phyloP scores from a whole-genome alignment of 2,888 invertebrate genomes.

The Syrista parreyssii region DNA sequence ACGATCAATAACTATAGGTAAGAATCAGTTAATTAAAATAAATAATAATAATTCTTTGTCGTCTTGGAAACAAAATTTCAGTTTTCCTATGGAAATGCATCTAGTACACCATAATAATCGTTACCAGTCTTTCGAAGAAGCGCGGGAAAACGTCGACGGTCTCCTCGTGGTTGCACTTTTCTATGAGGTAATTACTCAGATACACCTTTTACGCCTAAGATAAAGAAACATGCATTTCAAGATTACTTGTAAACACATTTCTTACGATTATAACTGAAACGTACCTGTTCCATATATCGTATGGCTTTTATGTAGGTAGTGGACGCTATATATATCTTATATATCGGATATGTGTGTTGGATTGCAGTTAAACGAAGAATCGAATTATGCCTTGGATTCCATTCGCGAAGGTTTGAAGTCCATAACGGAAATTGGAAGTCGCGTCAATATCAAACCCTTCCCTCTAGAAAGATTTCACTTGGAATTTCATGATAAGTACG shows the following conservation, averaged over 20 bases:
- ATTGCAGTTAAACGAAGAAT: constrained; percentile 10
- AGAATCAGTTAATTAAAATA: not conserved
- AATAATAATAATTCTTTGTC: not conserved
- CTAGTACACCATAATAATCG: constrained; percentile 77
- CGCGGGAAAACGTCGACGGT: constrained; percentile 76
- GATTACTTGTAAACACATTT: not conserved
- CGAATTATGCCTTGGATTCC: constrained; percentile 12
- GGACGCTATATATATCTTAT: not conserved
- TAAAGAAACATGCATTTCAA: not conserved
- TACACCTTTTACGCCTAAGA: not conserved
- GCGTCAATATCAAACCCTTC: not conserved
- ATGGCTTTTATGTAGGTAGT: not conserved
- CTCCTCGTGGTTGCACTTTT: constrained; percentile 80
- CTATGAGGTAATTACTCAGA: constrained; percentile 71
- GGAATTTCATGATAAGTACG: constrained; percentile 21
- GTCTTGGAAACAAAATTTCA: constrained; percentile 43
- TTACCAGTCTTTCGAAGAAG: constrained; percentile 70
- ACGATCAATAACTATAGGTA: not conserved
- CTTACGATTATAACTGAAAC: not conserved
- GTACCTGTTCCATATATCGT: not conserved
- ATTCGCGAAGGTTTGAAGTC: constrained; percentile 8
- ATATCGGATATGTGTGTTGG: too few species aligned
- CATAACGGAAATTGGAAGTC: not conserved
- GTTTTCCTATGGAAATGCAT: constrained; percentile 79
- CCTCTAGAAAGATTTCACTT: not conserved